A percentile compares a stretch with the other conserved stretches of the same genome.
Evolutionary conservation across 2,888 invertebrate genomes (phyloP).

Genomic region (Melanostoma mellinum): DNA sequence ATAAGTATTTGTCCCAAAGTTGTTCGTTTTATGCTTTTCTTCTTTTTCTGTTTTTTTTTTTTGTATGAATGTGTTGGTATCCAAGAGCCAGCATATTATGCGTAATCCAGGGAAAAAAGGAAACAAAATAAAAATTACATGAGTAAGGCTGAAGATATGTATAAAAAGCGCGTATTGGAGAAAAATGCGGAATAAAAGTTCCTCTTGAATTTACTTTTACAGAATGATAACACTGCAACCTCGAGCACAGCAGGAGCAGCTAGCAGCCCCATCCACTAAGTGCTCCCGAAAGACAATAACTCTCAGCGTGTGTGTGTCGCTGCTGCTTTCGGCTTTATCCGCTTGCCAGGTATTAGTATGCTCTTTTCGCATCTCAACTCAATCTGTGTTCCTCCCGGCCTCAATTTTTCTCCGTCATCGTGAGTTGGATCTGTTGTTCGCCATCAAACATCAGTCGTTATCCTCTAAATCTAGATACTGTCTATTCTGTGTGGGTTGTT

Average conservation of each 20-base stretch:
- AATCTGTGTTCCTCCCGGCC: slow-evolving; percentile 55
- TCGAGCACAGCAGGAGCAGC: neutral
- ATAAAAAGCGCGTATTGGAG: slow-evolving; percentile 26
- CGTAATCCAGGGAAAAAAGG: slow-evolving; percentile 12
- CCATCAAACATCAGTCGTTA: slow-evolving; percentile 62
- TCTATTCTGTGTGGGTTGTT: slow-evolving; percentile 56
- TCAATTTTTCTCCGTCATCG: slow-evolving; percentile 52
- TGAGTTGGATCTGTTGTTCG: slow-evolving; percentile 46
- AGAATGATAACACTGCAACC: neutral
- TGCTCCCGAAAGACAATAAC: slow-evolving; percentile 23
- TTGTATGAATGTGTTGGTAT: neutral
- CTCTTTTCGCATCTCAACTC: slow-evolving; percentile 63
- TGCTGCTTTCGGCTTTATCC: neutral
- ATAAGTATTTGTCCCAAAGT: slow-evolving; percentile 11
- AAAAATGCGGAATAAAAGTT: slow-evolving; percentile 36
- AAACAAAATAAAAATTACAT: slow-evolving; percentile 14
- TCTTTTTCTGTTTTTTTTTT: slow-evolving; percentile 2
- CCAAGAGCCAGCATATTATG: neutral
- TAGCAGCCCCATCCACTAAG: neutral
- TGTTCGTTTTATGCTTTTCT: slow-evolving; percentile 17
- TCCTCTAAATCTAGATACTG: slow-evolving; percentile 65
- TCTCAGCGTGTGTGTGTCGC: slow-evolving; percentile 10
- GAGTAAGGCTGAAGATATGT: slow-evolving; percentile 7
- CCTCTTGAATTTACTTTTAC: slow-evolving; percentile 38
- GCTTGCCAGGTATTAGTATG: slow-evolving; percentile 54